A percentile compares a stretch with the other conserved stretches of the same genome.
Conservation (phyloP, 2,113 vertebrate species). For the Mola mola region DNA sequence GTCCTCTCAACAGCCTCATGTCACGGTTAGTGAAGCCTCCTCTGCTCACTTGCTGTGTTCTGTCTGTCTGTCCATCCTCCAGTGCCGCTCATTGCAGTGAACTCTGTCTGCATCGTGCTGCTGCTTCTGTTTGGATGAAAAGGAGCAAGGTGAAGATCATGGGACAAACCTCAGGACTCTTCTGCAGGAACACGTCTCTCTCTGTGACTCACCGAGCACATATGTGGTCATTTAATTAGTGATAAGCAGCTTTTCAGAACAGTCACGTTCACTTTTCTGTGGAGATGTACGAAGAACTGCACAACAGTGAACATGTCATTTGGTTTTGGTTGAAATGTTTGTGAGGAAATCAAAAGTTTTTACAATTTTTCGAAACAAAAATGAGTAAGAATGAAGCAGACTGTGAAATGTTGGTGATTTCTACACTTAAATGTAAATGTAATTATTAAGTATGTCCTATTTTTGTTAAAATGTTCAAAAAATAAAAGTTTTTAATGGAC, state of each 20-base stretch:
- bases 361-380: too few relatives aligned
- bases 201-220: too few relatives aligned
- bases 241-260: too few relatives aligned
- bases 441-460: too few relatives aligned
- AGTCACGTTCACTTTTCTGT: too few relatives aligned
- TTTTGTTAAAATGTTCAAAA: too few relatives aligned
- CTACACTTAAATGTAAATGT: not conserved
- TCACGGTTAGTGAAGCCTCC: not conserved
- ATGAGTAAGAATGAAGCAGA: not conserved
- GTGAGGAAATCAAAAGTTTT: too few relatives aligned
- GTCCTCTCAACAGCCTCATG: not conserved
- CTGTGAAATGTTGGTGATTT: conserved; percentile 9
- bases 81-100: conserved; percentile 95
- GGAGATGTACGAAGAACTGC: too few relatives aligned
- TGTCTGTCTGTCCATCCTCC: conserved; percentile 18
- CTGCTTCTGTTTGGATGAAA: conserved; percentile 93
- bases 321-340: too few relatives aligned
- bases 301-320: too few relatives aligned
- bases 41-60: not conserved
- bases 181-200: conserved; percentile 3
- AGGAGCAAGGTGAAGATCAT: not conserved
- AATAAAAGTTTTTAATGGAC: too few relatives aligned
- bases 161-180: conserved; percentile 36
- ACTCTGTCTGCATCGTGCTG: conserved; percentile 90
- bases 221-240: too few relatives aligned